A percentile compares a stretch with the other conserved stretches of the same genome.
These are phyloP conservation scores for Cynopterus sphinx DNA, from an alignment of 2,797 vertebrate species.

Conservation along the genomic window DNA sequence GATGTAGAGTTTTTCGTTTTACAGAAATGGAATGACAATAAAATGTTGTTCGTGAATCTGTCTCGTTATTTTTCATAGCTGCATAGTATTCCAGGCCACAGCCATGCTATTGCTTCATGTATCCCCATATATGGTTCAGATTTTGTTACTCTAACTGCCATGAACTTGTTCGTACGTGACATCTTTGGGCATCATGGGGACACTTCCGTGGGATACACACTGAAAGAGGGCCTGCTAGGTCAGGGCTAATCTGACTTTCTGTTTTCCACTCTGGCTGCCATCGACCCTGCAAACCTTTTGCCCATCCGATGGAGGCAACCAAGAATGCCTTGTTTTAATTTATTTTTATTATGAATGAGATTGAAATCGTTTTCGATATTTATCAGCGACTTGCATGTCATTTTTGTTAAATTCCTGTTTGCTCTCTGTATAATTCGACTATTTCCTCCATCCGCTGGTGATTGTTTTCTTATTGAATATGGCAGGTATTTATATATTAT, in stretches of 20 bases:
- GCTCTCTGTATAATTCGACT: slow-evolving; percentile 48
- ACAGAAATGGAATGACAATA: background rate
- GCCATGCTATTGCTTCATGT: background rate
- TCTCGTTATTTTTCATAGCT: background rate
- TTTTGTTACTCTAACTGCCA: background rate
- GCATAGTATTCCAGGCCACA: background rate
- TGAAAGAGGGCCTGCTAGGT: background rate
- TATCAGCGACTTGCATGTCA: slow-evolving; percentile 34
- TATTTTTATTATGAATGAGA: slow-evolving; percentile 43
- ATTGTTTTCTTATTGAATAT: slow-evolving; percentile 59
- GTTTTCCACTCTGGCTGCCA: background rate
- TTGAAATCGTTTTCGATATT: slow-evolving; percentile 34
- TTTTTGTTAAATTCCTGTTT: slow-evolving; percentile 47
- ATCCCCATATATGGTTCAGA: background rate
- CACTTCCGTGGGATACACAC: background rate
- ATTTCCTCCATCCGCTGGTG: background rate
- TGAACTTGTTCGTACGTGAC: background rate
- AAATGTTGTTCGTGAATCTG: background rate
- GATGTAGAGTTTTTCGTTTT: background rate
- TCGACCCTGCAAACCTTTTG: background rate
- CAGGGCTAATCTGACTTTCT: background rate
- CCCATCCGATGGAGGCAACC: background rate
- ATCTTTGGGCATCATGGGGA: background rate
- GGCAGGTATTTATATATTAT: slow-evolving; percentile 45
- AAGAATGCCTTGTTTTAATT: slow-evolving; percentile 14